Evolutionary conservation across 2,113 vertebrate genomes (phyloP), one percentile per base, ranked within the genome.

Genomic region (Pelecanus crispus): DNA sequence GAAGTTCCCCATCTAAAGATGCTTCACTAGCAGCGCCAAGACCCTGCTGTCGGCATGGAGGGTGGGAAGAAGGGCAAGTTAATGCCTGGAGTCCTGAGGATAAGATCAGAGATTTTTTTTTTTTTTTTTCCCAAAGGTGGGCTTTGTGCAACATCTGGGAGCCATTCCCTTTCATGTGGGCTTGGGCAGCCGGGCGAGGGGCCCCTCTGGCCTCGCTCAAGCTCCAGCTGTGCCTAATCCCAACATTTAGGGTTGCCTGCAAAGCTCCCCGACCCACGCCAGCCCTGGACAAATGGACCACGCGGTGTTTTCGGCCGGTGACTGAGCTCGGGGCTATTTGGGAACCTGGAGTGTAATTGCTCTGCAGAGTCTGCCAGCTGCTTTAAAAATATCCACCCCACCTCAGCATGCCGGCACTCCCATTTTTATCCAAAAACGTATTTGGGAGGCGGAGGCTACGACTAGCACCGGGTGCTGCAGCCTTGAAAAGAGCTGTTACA

Each of bases 331-430:
- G 92, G 72, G 63, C 79, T 86, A 2, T 95, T 95, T 94, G 93
- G 82, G 82, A 96, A 81, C 90, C 79, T 47, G 86, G 24, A 92
- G 55, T 1, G 1, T 88, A 94, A 92, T 93, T 88, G 73, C 82
- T 62, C 50, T 93, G 92, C 3, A 2, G 75, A 92, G 85, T 73
- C 90, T 92, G 93, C 75, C 82, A 92, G 90, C 88, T 63, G 75
- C 92, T 96, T 93, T 92, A 92, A 93, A 97, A 93, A 92, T 92
- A 96, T 4, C 90, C 63, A 32, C 32, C 79, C 50, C 74, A 94
- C 81, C 95, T 77, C 90, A 78, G 85, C 92, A 36, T 0, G 0
- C 50, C 0, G 10, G 21, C 63, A 73, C 72, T 92, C 55, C 56
- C 55, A 1, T 45, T 72, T 81, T 58, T 47, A 73, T 53, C 91